Evolutionary conservation across 2,797 vertebrate species (phyloP), one percentile per base, ranked within the genome.

Genomic region (Lepilemur ruficaudatus): DNA sequence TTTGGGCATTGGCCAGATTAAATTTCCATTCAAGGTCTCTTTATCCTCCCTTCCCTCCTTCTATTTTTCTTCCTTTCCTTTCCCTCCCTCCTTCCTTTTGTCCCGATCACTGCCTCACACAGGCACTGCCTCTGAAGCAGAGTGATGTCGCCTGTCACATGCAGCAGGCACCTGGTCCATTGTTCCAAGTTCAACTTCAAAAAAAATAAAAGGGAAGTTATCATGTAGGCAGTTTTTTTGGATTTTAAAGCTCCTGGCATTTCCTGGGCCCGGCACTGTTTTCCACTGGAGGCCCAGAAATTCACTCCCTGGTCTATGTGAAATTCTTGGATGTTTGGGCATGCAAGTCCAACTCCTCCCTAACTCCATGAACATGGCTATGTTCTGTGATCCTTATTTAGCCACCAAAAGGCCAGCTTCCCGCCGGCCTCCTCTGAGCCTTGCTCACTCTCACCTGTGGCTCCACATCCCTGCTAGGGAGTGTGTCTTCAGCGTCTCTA

Each of bases 121-220:
- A 86, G n/a, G 41, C 73, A 38, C 80, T 65, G 89, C 92, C 22
- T 97, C 95, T 97, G 89, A 98, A 97, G 95, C 76, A 73, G 87
- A 88, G 92, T 93, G 94, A 97, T 55, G 46, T 38, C 35, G 90
- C 5, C 57, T 61, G 76, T 95, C 94, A 41, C 30, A 63, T 87
- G 90, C 94, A 95, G 50, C 72, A 96, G 94, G 76, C 94, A 94
- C 20, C 91, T 94, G 83, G 97, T 92, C 93, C 83, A n/a, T 88
- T 95, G 92, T 93, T 97, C 91, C 69, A 95, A 12, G n/a, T 50
- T 94, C 89, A 97, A 79, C 69, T 94, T 98, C 96, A 98, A 98
- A 97, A 96, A 93, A 82, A 89, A 97, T 97, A 83, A 98, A 98
- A 98, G 93, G 23, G 94, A 98, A 98, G 97, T 87, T 57, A 96